These are phyloP conservation scores for Lamellibrachia columna DNA, from an alignment of 2,888 invertebrate genomes.

Conservation along the genomic window DNA sequence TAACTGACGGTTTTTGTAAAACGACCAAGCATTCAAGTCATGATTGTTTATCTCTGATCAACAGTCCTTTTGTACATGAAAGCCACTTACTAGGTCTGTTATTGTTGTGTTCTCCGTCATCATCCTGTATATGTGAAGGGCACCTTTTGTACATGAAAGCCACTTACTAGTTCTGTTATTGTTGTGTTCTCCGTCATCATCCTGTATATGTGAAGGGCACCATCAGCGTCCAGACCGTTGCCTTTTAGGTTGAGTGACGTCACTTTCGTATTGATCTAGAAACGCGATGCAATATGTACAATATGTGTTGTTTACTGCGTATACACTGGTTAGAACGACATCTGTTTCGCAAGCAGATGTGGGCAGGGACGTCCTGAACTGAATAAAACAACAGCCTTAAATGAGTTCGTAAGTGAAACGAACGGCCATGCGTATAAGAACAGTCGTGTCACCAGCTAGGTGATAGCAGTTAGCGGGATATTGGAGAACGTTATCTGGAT, in stretches of 20 bases:
- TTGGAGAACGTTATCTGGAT: too few species aligned
- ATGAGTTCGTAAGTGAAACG: too few species aligned
- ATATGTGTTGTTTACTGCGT: neutral
- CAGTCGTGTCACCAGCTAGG: too few species aligned
- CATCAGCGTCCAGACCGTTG: conserved; percentile 51
- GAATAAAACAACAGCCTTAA: too few species aligned
- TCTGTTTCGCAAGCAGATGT: too few species aligned
- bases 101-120: conserved; percentile 57
- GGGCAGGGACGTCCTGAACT: too few species aligned
- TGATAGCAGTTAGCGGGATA: too few species aligned
- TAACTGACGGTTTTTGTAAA: neutral
- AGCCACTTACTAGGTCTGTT: conserved; percentile 51
- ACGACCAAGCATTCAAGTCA: neutral
- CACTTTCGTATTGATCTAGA: conserved; percentile 54
- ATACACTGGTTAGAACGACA: too few species aligned
- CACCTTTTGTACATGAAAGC: neutral
- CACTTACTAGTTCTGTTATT: conserved; percentile 55
- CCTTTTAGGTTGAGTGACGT: conserved; percentile 53
- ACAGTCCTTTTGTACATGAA: neutral
- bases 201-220: conserved; percentile 52
- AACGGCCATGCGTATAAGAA: too few species aligned
- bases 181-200: conserved; percentile 59
- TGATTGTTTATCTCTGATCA: neutral
- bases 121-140: conserved; percentile 58
- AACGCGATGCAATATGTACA: neutral